phyloP scores from a whole-genome alignment of 2,113 vertebrate genomes.

The Steatornis caripensis region DNA sequence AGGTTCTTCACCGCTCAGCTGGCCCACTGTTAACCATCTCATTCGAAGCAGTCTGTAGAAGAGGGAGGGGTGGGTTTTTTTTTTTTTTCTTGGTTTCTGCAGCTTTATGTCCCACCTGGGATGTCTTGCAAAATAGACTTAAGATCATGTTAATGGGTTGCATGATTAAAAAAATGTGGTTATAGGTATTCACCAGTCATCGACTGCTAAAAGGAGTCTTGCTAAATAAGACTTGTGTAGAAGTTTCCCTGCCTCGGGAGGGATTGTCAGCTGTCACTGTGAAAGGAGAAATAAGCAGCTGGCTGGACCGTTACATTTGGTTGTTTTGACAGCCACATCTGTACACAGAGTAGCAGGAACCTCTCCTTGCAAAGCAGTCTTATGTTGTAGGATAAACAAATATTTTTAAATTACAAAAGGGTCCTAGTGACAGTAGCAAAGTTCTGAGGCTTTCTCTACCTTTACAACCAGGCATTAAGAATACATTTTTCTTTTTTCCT shows the following conservation, averaged over 20 bases:
- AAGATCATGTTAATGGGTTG: neutral
- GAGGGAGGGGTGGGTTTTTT: neutral
- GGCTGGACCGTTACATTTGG: neutral
- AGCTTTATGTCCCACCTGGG: neutral
- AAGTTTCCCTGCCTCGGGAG: neutral
- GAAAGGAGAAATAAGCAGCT: neutral
- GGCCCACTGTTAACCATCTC: neutral
- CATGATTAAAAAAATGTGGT: neutral
- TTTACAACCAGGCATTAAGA: neutral
- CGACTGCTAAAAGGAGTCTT: neutral
- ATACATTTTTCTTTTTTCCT: neutral
- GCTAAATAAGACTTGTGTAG: neutral
- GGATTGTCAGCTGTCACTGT: neutral
- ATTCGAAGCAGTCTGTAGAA: neutral
- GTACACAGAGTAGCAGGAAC: neutral
- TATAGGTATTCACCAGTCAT: neutral
- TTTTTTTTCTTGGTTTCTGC: neutral
- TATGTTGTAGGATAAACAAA: neutral
- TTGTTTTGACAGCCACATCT: neutral
- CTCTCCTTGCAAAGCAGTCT: neutral
- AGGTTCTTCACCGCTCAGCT: fast-evolving
- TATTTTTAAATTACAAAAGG: neutral
- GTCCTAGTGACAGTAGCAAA: neutral
- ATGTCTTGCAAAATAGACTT: neutral
- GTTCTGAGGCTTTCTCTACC: neutral